Percentiles rank a stretch among this genome's conserved stretches.
These are phyloP conservation scores for Antennarius striatus DNA, from an alignment of 2,113 vertebrate species.

Conservation along the genomic window DNA sequence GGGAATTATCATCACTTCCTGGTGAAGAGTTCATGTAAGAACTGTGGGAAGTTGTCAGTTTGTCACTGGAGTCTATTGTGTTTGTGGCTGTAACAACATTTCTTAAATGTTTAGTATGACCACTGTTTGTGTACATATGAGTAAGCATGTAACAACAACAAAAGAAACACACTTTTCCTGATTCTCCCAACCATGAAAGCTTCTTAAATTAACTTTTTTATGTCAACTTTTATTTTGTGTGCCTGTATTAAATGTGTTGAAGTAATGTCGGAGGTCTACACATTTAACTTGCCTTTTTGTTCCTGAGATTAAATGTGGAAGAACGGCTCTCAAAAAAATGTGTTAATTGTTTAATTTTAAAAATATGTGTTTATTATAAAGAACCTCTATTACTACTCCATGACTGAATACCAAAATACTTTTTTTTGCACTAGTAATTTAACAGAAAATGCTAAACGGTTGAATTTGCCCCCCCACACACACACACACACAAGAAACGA, in stretches of 20 bases:
- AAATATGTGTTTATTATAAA: constrained; percentile 8
- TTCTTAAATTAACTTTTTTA: constrained; percentile 1
- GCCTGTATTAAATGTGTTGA: constrained; percentile 15
- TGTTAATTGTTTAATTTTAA: neutral
- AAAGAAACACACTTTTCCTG: constrained; percentile 23
- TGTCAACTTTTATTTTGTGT: constrained; percentile 50
- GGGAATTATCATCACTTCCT: neutral
- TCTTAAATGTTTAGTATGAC: constrained; percentile 29
- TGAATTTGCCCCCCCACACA: too few species aligned
- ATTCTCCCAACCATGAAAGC: too few species aligned
- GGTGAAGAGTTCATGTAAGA: neutral
- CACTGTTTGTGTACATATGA: constrained; percentile 42
- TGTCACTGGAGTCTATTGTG: constrained; percentile 28
- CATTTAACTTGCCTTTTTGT: constrained; percentile 4
- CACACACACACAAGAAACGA: too few species aligned
- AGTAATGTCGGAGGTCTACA: constrained; percentile 10
- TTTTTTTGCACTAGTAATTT: too few species aligned
- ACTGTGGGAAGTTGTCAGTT: neutral
- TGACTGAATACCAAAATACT: constrained; percentile 25
- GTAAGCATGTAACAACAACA: constrained; percentile 41
- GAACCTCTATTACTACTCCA: neutral
- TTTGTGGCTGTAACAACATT: constrained; percentile 37
- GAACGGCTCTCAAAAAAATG: constrained; percentile 6
- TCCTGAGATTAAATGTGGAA: constrained; percentile 33
- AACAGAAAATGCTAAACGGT: too few species aligned